Base-by-base conservation (phyloP, 2,888 invertebrate genomes). In the Drosophila melanosoma region DNA sequence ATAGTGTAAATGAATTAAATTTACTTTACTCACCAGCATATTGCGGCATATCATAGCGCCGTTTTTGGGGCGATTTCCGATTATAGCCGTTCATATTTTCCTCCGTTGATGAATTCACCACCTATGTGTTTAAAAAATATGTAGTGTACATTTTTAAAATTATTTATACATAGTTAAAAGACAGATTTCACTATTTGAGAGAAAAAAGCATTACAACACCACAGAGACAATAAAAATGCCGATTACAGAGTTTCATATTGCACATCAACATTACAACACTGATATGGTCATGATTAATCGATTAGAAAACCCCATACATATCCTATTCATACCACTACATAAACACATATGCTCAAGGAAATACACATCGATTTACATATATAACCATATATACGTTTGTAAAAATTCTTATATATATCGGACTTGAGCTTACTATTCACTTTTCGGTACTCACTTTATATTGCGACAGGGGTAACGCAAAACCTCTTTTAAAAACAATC, bases 11-110 rank as follows among this genome's bases (percentile, higher is more conserved):
- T 45, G 0, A 45, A 12, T 12, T 20, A 7, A 45, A 6, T 45
- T 45, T 45, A 20, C 20, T 54, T 0, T 15, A 74, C 86, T 81
- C 66, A 93, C 92, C 91, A 66, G 91, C 87, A 86, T 91, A 92
- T 76, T 92, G 92, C 63, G 92, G 91, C 70, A 92, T 92, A 68
- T 93, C 93, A 87, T 92, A 93, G 20, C 93, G 92, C 67, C 93
- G 90, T 74, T 93, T 93, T 62, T 91, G 90, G 40, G 93, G 90
- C 60, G 87, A 82, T 78, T 93, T 92, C 32, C 92, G 86, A 84
- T 92, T 92, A 69, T 93, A 92, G 54, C 92, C 93, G 61, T 93
- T 92, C 93, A 93, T 92, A 67, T 82, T 91, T 74, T 78, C 89
- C 59, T 84, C 81, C 62, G 89, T 70, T 82, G 92, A 77, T 78